Conservation (phyloP, 2,888 invertebrate genomes). For the Oscheius sp. region DNA sequence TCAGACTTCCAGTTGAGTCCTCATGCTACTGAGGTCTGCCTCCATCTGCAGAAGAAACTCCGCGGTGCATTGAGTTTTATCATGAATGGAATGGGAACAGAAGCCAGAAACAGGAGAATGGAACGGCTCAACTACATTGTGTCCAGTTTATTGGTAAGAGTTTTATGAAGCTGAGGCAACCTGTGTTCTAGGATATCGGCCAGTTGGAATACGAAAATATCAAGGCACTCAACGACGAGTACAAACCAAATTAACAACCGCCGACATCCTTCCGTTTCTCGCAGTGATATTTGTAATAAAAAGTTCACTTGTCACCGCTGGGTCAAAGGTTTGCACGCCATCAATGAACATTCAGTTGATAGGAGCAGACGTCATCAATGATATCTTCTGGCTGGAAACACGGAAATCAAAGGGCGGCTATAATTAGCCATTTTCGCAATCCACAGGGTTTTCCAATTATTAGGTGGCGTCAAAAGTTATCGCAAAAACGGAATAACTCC, state of each 20-base stretch:
- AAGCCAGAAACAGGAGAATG: background rate
- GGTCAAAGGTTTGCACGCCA: no score
- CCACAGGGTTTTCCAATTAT: no score
- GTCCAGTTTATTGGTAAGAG: background rate
- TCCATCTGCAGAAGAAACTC: conserved; percentile 12
- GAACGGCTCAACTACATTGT: background rate
- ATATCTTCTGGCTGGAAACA: no score
- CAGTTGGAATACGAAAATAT: conserved; percentile 13
- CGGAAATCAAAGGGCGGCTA: no score
- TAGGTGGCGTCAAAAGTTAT: no score
- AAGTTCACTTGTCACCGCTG: no score
- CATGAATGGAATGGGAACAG: background rate
- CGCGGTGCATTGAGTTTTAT: background rate
- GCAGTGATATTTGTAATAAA: no score
- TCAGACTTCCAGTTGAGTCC: background rate
- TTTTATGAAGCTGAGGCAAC: background rate
- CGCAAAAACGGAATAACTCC: no score
- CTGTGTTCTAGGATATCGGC: conserved; percentile 4
- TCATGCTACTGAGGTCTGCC: background rate
- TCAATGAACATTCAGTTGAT: no score
- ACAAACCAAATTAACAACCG: background rate
- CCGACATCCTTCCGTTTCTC: background rate
- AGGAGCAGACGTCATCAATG: no score
- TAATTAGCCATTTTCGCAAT: no score
- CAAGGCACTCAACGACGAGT: conserved; percentile 8